Base-by-base conservation (phyloP, 1,140 invertebrate genomes). In the Lucilia sericata region DNA sequence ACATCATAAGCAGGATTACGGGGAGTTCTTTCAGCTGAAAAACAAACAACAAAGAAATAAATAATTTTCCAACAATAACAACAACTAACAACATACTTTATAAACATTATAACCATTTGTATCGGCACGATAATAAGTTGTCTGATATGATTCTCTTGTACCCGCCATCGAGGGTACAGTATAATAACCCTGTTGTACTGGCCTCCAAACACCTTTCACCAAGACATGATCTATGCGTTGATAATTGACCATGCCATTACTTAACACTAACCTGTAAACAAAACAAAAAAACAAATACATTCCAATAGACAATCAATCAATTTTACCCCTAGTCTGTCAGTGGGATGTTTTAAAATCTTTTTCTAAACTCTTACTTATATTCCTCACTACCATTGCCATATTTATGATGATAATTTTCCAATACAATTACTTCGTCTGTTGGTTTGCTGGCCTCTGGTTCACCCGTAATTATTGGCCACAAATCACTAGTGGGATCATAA, bases 161-260 rank as follows among this genome's bases (percentile, higher is more conserved):
- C 0, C 87, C 86, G 4, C 5, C n/a, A 17, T 88, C 81, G 17
- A 60, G 5, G 88, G 88, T 74, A 88, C 84, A 1, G 88, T 88
- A n/a, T 87, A 85, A 36, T 88, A 89, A 55, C 88, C 88, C 84
- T 89, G 87, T 83, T 89, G 88, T 17, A 89, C 88, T 82, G 87
- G 87, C 60, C 88, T 83, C 82, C 81, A 13, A 36, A 83, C 83
- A 65, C 86, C 86, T n/a, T 60, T 81, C 5, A 49, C 74, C 10
- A 74, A 4, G 75, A 89, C 89, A 19, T 25, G 21, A 49, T 88
- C 88, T 5, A 88, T 83, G 19, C 85, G 88, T 49, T 89, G 87
- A 80, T 87, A 89, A 85, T 88, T 88, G 5, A 86, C 87, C 80
- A 88, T 34, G 0, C 88, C 88, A 14, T 89, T 89, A 85, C 88